A percentile compares a stretch with the other conserved stretches of the same genome.
Conservation (phyloP, 2,113 vertebrate genomes). For the Strix uralensis region DNA sequence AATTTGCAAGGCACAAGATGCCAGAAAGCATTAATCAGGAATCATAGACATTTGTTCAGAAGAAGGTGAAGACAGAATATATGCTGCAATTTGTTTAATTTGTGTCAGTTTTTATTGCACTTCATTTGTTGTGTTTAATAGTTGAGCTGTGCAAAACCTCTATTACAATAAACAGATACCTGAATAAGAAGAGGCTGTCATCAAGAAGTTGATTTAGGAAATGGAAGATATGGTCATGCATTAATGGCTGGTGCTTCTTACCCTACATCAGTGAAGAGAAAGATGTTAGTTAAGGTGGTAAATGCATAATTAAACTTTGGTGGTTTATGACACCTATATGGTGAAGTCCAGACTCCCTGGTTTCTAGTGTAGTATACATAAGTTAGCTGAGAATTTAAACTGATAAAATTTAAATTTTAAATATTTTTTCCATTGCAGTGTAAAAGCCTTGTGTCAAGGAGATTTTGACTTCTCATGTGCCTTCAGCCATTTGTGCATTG, state of each 20-base stretch:
- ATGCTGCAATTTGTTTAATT: background rate
- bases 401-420: background rate
- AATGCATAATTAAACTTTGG: background rate
- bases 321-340: background rate
- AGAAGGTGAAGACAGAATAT: background rate
- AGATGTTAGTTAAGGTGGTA: background rate
- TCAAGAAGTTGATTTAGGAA: background rate
- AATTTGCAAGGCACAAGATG: background rate
- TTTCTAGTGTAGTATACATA: background rate
- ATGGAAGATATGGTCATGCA: background rate
- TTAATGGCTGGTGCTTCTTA: background rate
- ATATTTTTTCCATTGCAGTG: background rate
- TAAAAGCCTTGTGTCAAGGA: background rate
- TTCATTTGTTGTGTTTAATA: background rate
- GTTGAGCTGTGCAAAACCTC: background rate
- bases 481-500: background rate
- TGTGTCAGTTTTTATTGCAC: background rate
- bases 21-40: slow-evolving; percentile 8
- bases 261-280: background rate
- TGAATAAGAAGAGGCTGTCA: background rate
- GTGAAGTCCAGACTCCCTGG: background rate
- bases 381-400: background rate
- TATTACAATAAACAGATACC: background rate
- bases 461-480: background rate
- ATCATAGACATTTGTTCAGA: background rate